These are phyloP conservation scores for Congeria kusceri DNA, from an alignment of 2,888 invertebrate species.

Conservation along the genomic window DNA sequence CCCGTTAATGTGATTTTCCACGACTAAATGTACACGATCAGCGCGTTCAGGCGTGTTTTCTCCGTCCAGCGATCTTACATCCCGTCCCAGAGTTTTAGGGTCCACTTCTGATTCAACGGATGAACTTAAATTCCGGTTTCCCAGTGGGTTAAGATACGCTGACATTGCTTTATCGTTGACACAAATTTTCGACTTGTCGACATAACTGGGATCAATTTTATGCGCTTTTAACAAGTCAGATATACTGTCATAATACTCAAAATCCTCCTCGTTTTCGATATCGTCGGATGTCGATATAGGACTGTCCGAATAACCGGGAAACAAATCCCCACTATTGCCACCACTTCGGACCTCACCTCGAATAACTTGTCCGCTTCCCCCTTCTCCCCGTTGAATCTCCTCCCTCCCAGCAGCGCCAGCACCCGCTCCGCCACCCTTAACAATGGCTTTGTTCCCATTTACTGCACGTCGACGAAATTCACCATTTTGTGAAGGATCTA, in stretches of 20 bases:
- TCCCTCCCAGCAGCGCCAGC: too few relatives aligned
- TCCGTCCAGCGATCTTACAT: slow-evolving; percentile 1
- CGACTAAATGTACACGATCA: slow-evolving; percentile 41
- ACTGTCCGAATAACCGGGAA: slow-evolving; percentile 57
- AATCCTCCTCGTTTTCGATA: slow-evolving; percentile 61
- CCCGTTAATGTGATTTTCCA: slow-evolving; percentile 49
- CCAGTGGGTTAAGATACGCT: slow-evolving; percentile 58
- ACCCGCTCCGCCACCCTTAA: too few relatives aligned
- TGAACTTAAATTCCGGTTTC: slow-evolving; percentile 39
- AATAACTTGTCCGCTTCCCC: too few relatives aligned
- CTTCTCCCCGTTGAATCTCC: too few relatives aligned
- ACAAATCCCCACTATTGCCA: not conserved
- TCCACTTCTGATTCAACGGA: slow-evolving; percentile 36
- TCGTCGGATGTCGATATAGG: slow-evolving; percentile 54
- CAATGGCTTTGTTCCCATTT: not conserved
- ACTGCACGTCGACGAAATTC: slow-evolving; percentile 27
- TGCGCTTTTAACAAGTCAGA: slow-evolving; percentile 60
- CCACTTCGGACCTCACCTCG: too few relatives aligned
- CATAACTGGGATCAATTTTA: slow-evolving; percentile 34
- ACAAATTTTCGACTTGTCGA: slow-evolving; percentile 30
- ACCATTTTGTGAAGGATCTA: slow-evolving; percentile 35
- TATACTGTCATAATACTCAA: slow-evolving; percentile 62
- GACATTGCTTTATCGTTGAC: slow-evolving; percentile 53
- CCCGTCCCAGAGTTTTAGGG: slow-evolving; percentile 23
- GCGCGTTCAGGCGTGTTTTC: not conserved